A percentile compares a stretch with the other conserved stretches of the same genome.
Conservation (phyloP, 2,113 vertebrate species). For the Heterocephalus glaber region DNA sequence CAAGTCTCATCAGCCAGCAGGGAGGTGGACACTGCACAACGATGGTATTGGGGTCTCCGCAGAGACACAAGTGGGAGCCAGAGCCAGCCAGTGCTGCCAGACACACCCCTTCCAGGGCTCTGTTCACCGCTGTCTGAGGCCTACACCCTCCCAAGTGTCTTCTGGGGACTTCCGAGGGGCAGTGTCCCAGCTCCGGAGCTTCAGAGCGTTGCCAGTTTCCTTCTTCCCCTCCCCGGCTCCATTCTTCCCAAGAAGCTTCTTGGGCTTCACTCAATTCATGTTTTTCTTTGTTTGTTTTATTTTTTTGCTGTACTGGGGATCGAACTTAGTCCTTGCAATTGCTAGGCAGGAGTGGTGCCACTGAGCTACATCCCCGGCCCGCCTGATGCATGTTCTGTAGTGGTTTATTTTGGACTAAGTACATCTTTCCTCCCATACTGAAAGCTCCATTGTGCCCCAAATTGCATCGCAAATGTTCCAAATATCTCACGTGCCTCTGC, state of each 20-base stretch:
- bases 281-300: no score
- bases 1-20: fast-evolving
- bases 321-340: no score
- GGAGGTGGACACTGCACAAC: fast-evolving
- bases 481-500: background rate
- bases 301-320: no score
- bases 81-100: fast-evolving
- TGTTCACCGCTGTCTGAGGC: background rate
- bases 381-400: background rate
- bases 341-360: no score
- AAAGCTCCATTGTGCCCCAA: background rate
- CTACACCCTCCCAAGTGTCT: fast-evolving
- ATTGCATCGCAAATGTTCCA: fast-evolving
- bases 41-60: background rate
- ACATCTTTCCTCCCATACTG: background rate
- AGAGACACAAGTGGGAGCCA: background rate
- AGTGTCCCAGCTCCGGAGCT: background rate
- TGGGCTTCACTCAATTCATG: background rate
- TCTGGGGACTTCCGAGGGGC: background rate
- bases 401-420: background rate
- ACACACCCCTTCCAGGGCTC: background rate
- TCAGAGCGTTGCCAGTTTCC: fast-evolving
- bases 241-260: background rate
- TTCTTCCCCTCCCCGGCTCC: background rate
- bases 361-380: no score